Evolutionary conservation across 2,797 vertebrate genomes (phyloP), one percentile per base, ranked within the genome.

Genomic region (Salarias fasciatus): DNA sequence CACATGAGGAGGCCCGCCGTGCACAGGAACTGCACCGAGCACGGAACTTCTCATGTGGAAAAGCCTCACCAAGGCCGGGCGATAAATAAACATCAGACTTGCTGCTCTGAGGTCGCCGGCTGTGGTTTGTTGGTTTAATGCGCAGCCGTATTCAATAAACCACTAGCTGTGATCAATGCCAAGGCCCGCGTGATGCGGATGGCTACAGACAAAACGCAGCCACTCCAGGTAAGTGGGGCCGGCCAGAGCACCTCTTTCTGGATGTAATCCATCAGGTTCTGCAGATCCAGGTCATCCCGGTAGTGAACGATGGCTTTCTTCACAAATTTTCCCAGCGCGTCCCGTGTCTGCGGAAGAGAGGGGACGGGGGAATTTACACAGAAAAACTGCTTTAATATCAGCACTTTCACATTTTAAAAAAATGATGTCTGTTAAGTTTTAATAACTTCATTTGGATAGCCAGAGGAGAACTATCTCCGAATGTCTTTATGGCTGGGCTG

Each of bases 251-350:
- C 93, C 93, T 94, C 91, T 87, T 91, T 91, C 75, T 94, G 93
- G 56, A 93, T 92, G 83, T 93, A 92, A 77, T 94, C 93, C 90
- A 94, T 92, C 78, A 93, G 85, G 82, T 94, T 94, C 77, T 93
- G 92, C 70, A 94, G 88, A 85, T 94, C 93, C 84, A 92, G 80
- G 84, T 94, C 93, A 40, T 94, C 93, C 61, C 91, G 84, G 73
- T 94, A 94, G 80, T 94, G 92, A 52, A 92, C 89, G 1, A 93
- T 93, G 54, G 93, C 92, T 83, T 92, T 93, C 82, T 91, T 92
- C 80, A 93, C 87, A 65, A 93, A 92, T 73, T 88, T 91, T 18
- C 86, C 91, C 72, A 94, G 60, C 69, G 92, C 79, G 9, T 90
- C 90, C 0, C 66, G 84, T 9, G 91, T 88, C 93, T 94, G 33